Conservation (phyloP, 2,113 vertebrate species). For the Entelurus aequoreus region DNA sequence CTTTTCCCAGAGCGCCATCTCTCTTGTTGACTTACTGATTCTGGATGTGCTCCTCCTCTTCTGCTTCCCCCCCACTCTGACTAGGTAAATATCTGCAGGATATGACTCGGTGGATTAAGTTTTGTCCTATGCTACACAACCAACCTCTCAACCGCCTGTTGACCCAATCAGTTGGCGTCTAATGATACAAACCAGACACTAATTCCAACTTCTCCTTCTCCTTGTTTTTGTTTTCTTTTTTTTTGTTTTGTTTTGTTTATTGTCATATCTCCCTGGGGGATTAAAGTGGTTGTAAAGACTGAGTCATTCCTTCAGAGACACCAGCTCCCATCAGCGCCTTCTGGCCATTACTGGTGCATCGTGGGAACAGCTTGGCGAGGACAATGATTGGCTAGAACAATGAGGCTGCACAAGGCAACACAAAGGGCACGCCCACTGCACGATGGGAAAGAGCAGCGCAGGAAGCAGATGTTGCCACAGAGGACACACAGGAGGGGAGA, state of each 20-base stretch:
- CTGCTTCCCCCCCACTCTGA: constrained; percentile 5
- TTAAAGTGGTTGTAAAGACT: constrained; percentile 53
- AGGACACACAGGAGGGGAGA: constrained; percentile 52
- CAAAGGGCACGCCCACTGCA: constrained; percentile 65
- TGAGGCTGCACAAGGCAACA: constrained; percentile 55
- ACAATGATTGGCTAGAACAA: constrained; percentile 75
- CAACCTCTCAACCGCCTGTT: neutral
- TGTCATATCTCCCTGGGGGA: constrained; percentile 54
- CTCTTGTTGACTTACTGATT: constrained; percentile 43
- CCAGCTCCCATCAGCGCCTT: constrained; percentile 65
- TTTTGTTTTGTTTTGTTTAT: constrained; percentile 57
- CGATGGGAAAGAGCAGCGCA: constrained; percentile 64
- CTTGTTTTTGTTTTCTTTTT: constrained; percentile 7
- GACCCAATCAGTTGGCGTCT: neutral
- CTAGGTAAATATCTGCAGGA: constrained; percentile 29
- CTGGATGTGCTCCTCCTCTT: constrained; percentile 22
- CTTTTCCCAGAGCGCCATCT: constrained; percentile 69
- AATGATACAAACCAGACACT: neutral
- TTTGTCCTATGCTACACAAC: neutral
- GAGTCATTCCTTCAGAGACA: constrained; percentile 69
- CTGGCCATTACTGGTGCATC: constrained; percentile 69
- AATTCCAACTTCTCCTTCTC: constrained; percentile 9
- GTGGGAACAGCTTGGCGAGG: constrained; percentile 66
- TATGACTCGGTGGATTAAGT: constrained; percentile 19
- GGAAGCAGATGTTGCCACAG: constrained; percentile 69